Base-by-base conservation (phyloP, 37 sponge, comb jelly and placozoan genomes). In the Mnemiopsis leidyi region DNA sequence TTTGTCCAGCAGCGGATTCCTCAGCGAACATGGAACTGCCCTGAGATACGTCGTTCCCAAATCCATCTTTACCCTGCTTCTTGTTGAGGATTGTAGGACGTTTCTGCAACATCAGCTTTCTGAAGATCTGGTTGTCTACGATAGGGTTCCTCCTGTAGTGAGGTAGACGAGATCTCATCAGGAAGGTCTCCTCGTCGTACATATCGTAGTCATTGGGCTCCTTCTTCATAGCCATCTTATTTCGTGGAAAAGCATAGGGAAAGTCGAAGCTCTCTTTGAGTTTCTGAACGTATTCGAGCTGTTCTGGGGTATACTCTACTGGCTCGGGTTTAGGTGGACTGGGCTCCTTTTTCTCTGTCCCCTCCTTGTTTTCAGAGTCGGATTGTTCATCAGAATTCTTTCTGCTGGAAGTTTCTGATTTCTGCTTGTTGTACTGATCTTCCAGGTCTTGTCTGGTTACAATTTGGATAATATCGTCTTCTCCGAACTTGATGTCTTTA, bases 241-340 rank as follows among this genome's bases (percentile, higher is more conserved):
- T 85, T 33, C 90, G 32, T 9, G 90, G 90, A 61, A 85, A 85
- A 20, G 40, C 40, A 61, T 85, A 85, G 36, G 90, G 90, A 37
- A 85, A 85, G 39, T 85, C 90, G 39, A 85, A 85, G 61, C 90
- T 85, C 24, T 85, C 90, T 26, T 85, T 85, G 2, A 85, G 36
- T 37, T 85, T 85, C 48, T 85, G 40, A n/a, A 85, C 90, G 30
- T 85, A 85, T 28, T 85, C 36, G 0, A 85, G 61, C 61, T 85
- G 90, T 85, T 85, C 90, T 7, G 90, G 61, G 7, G 90, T 85
- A 37, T 85, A 85, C 35, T 85, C 90, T 18, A 77, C 35, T 32
- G 90, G 90, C 39, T 85, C 90, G 3, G 90, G 90, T 85, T 85
- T 40, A 1, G 61, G 40, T 23, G 90, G 61, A 13, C 38, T 34